These are phyloP conservation scores for Brienomyrus longianalis DNA, from an alignment of 2,113 vertebrate species.

Conservation along the genomic window DNA sequence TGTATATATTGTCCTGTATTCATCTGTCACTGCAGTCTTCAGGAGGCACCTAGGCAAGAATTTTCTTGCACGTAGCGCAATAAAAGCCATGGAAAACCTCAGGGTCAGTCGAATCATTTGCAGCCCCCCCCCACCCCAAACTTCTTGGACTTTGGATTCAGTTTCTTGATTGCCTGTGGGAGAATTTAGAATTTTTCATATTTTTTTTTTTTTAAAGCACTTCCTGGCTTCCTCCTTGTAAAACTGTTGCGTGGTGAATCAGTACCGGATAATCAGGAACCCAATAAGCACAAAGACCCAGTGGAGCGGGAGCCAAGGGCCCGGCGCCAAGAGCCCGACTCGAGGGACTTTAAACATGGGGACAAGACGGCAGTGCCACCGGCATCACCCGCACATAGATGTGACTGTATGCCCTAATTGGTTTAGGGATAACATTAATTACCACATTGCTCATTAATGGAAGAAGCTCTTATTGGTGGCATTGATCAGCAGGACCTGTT, in stretches of 20 bases:
- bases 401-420: constrained; percentile 79
- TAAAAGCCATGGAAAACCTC: not conserved
- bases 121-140: not conserved
- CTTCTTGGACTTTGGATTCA: not conserved
- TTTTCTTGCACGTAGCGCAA: not conserved
- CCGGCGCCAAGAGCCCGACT: not conserved
- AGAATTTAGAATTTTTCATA: not conserved
- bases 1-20: not conserved
- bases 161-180: not conserved
- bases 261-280: not conserved
- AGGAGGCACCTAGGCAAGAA: not conserved
- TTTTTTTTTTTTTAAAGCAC: not conserved
- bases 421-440: constrained; percentile 99
- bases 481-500: constrained; percentile 98
- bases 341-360: constrained; percentile 32
- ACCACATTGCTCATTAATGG: constrained; percentile 99
- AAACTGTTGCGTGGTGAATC: not conserved
- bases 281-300: not conserved
- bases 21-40: not conserved
- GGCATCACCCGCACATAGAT: constrained; percentile 57
- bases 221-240: not conserved
- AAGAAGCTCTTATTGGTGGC: constrained; percentile 98
- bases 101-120: not conserved
- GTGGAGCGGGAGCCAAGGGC: not conserved
- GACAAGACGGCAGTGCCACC: constrained; percentile 61